These are phyloP conservation scores for Patagioenas fasciata DNA, from an alignment of 2,113 vertebrate species.

Conservation along the genomic window DNA sequence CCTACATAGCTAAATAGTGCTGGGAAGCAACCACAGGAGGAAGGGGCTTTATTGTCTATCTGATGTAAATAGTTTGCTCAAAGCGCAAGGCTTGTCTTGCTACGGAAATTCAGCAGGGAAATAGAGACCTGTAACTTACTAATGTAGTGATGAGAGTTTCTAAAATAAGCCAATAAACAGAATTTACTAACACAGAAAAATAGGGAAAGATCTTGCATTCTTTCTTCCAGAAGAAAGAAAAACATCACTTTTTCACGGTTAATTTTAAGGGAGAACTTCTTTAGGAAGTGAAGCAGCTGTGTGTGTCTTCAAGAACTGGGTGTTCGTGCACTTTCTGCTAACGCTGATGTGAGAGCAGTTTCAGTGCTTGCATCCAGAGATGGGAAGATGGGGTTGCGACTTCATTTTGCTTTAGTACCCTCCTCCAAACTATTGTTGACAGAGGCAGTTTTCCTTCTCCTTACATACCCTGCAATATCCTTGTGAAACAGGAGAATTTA, in stretches of 20 bases:
- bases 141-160: neutral
- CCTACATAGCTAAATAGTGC: neutral
- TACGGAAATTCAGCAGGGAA: neutral
- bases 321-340: accelerated
- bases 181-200: neutral
- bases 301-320: neutral
- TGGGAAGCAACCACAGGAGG: neutral
- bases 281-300: neutral
- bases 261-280: neutral
- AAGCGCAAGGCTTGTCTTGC: neutral
- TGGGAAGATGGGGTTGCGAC: too few species aligned
- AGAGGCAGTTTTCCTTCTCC: neutral
- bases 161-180: neutral
- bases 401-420: neutral
- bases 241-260: neutral
- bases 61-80: neutral
- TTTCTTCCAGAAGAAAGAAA: neutral
- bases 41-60: neutral
- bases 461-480: neutral
- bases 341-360: neutral
- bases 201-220: neutral
- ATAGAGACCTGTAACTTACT: neutral
- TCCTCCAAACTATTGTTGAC: neutral
- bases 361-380: neutral
- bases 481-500: neutral